Conservation (phyloP, 1,140 invertebrate species). For the Meteorus sp. region DNA sequence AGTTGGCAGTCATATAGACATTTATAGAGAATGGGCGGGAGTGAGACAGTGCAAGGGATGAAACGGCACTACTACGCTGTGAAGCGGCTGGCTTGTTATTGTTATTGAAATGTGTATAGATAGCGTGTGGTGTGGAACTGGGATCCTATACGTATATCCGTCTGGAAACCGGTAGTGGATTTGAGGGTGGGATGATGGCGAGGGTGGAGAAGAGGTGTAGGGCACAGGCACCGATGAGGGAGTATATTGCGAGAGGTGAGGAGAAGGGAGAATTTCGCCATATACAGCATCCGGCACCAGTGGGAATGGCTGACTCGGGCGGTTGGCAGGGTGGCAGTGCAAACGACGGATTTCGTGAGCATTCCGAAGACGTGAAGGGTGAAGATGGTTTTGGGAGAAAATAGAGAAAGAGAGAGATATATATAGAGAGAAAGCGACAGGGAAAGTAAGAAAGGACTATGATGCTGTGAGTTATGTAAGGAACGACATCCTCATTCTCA, state of each 20-base stretch:
- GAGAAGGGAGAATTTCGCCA: constrained; percentile 24
- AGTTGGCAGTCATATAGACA: no score
- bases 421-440: no score
- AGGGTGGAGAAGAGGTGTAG: constrained; percentile 1
- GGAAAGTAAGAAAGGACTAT: no score
- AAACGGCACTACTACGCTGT: constrained; percentile 8
- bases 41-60: background rate
- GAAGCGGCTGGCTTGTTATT: no score
- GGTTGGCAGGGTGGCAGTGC: constrained; percentile 27
- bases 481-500: no score
- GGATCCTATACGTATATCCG: constrained; percentile 14
- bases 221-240: background rate
- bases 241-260: constrained; percentile 23
- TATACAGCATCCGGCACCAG: constrained; percentile 32
- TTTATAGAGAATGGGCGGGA: background rate
- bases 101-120: constrained; percentile 38
- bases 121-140: constrained; percentile 12
- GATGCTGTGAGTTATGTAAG: no score
- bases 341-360: constrained; percentile 35
- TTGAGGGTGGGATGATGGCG: background rate
- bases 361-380: background rate
- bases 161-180: constrained; percentile 21
- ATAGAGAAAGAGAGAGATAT: no score
- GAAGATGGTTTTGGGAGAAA: no score
- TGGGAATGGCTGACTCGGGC: constrained; percentile 30